A percentile compares a stretch with the other conserved stretches of the same genome.
phyloP scores from a whole-genome alignment of 2,113 vertebrate genomes.

The Agapornis roseicollis region DNA sequence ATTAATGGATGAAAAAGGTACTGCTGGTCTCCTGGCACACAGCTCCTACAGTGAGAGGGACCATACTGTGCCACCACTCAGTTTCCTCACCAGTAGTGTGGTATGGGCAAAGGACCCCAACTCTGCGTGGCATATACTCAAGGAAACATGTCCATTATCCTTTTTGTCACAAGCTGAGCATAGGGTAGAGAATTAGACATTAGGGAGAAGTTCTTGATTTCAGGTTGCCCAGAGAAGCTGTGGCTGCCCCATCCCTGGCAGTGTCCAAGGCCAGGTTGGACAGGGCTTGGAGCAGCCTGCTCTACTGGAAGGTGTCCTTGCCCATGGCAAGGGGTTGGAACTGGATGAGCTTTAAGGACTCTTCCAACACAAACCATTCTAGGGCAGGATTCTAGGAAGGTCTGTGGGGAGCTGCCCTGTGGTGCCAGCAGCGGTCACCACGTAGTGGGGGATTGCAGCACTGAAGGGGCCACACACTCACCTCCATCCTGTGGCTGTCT shows the following conservation, averaged over 20 bases:
- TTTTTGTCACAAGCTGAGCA: not conserved
- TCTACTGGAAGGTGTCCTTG: not conserved
- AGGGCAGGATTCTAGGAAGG: not conserved
- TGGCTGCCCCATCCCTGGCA: not conserved
- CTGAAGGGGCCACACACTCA: not conserved
- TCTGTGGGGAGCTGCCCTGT: accelerated
- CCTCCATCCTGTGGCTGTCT: constrained; percentile 26
- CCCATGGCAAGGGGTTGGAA: not conserved
- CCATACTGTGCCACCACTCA: accelerated
- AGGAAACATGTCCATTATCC: accelerated
- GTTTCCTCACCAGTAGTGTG: accelerated
- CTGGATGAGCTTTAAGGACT: not conserved
- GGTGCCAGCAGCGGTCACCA: accelerated
- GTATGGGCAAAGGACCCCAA: not conserved
- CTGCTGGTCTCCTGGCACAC: not conserved
- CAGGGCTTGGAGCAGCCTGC: accelerated
- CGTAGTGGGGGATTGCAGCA: accelerated
- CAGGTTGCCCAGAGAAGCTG: not conserved
- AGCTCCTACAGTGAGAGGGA: not conserved
- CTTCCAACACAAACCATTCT: not conserved
- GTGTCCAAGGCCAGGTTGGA: not conserved
- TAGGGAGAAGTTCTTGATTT: not conserved
- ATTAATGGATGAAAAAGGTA: accelerated
- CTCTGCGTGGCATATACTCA: accelerated
- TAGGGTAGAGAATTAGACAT: accelerated